Percentiles rank a stretch among this genome's conserved stretches.
phyloP scores from a whole-genome alignment of 1,140 invertebrate species.

The Idris sp. region DNA sequence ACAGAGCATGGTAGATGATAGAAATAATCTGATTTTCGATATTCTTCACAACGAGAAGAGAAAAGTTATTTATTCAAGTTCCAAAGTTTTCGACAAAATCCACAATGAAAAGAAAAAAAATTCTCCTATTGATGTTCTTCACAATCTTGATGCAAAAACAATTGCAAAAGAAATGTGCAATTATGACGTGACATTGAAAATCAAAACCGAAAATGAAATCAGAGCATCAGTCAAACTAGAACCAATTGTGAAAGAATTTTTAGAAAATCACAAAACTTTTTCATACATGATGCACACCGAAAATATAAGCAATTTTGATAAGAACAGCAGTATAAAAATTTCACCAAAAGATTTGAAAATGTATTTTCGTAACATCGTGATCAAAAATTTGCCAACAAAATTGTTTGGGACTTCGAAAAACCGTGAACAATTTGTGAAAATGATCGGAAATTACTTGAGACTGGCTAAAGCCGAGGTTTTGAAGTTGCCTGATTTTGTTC shows the following conservation, averaged over 20 bases:
- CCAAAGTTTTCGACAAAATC: no score
- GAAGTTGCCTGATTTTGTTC: conserved; percentile 7
- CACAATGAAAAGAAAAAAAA: no score
- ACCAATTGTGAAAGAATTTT: conserved; percentile 16
- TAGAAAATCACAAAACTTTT: conserved; percentile 23
- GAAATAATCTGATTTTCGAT: no score
- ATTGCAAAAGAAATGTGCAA: no score
- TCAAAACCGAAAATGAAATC: no score
- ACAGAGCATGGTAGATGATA: no score
- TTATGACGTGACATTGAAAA: no score
- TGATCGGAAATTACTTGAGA: conserved; percentile 23
- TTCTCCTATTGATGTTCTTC: no score
- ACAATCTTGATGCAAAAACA: no score
- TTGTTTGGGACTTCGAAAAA: conserved; percentile 43
- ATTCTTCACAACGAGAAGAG: no score
- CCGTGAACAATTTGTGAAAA: conserved; percentile 31
- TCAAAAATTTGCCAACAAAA: conserved; percentile 21
- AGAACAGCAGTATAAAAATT: conserved; percentile 18
- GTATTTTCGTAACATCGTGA: conserved; percentile 34
- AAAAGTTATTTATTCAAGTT: no score
- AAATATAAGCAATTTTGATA: conserved; percentile 31
- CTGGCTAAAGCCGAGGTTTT: conserved; percentile 40
- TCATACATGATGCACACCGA: conserved; percentile 24
- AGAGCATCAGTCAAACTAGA: no score
- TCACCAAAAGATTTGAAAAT: conserved; percentile 7